phyloP scores from a whole-genome alignment of 2,113 vertebrate species.

The Catharus bicknelli region DNA sequence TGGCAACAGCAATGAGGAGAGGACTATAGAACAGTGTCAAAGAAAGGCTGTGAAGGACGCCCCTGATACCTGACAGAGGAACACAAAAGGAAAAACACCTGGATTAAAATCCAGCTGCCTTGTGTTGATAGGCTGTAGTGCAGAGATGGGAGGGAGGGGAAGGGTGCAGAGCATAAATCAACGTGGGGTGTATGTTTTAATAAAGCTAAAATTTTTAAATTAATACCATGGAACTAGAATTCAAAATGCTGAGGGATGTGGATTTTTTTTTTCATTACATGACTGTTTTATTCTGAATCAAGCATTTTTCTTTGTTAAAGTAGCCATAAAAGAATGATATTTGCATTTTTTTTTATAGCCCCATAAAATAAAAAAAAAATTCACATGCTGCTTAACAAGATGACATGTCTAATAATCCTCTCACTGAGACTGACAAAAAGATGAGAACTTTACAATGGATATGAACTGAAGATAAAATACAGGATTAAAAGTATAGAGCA shows the following conservation, averaged over 20 bases:
- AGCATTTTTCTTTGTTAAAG: neutral
- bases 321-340: neutral
- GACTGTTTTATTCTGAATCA: neutral
- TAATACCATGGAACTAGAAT: fast-evolving
- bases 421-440: neutral
- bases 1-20: neutral
- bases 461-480: neutral
- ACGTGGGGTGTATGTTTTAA: neutral
- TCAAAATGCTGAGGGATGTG: neutral
- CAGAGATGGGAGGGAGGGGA: neutral
- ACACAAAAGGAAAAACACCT: neutral
- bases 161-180: neutral
- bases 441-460: neutral
- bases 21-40: neutral
- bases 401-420: neutral
- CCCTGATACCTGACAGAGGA: neutral
- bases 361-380: neutral
- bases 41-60: neutral
- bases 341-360: neutral
- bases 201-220: neutral
- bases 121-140: neutral
- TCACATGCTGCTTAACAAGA: neutral
- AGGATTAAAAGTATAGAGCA: conserved; percentile 10
- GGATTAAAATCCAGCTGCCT: neutral
- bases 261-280: neutral